A percentile compares a stretch with the other conserved stretches of the same genome.
Conservation (phyloP, 2,797 vertebrate species). For the Cichlasoma orientale region DNA sequence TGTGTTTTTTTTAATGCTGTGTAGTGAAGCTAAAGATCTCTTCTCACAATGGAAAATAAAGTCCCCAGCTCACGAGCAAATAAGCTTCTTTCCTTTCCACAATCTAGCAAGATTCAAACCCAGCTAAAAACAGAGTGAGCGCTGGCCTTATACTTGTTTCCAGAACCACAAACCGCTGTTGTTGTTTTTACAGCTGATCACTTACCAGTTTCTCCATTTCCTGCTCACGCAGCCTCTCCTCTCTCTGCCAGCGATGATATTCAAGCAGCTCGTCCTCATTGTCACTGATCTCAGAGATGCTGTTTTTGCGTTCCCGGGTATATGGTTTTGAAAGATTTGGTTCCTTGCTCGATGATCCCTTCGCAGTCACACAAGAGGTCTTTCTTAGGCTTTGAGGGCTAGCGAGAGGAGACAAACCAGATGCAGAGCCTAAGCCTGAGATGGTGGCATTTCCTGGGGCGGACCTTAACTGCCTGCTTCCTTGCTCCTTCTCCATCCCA, state of each 20-base stretch:
- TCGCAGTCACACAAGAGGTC: constrained; percentile 42
- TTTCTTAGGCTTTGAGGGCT: constrained; percentile 86
- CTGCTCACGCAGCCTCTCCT: constrained; percentile 94
- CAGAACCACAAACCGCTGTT: background rate
- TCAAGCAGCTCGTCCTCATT: constrained; percentile 92
- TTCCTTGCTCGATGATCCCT: constrained; percentile 63
- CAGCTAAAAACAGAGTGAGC: background rate
- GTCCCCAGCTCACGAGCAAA: background rate
- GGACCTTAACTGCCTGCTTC: constrained; percentile 57
- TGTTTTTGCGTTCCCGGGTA: constrained; percentile 90
- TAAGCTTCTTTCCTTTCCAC: background rate
- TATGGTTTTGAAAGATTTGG: constrained; percentile 54
- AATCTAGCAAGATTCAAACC: background rate
- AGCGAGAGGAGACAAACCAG: constrained; percentile 79
- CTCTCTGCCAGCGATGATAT: constrained; percentile 92
- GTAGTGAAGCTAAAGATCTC: background rate
- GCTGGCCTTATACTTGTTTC: background rate
- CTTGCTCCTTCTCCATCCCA: constrained; percentile 60
- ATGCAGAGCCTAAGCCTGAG: constrained; percentile 71
- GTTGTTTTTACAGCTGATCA: background rate
- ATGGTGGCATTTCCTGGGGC: constrained; percentile 64
- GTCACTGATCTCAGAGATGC: constrained; percentile 93
- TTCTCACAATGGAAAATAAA: background rate
- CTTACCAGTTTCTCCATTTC: constrained; percentile 97
- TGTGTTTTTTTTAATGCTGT: background rate